Base-by-base conservation (phyloP, 2,888 invertebrate genomes). In the Bombylius discolor region DNA sequence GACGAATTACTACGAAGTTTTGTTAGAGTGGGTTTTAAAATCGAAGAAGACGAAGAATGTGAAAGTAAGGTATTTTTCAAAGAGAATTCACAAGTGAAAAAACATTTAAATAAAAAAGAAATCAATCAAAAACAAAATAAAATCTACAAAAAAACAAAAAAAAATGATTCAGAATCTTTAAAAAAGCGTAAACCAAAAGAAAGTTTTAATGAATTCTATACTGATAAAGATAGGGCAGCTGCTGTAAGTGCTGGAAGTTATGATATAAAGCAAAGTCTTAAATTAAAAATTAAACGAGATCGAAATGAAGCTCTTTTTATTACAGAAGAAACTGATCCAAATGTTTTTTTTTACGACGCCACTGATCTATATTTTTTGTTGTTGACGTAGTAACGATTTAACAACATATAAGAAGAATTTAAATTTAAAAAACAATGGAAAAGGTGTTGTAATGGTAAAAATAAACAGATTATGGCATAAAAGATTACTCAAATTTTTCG, bases 211-310 rank as follows among this genome's bases (percentile, higher is more conserved):
- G 92, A 92, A 67, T 73, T 88, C 32, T 93, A 91, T 66, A 92
- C 91, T 31, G 93, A 93, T 69, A 93, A 93, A 67, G 92, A 92
- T 69, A 78, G 93, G 7, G 93, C 92, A 0, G 92, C 93, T 0
- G 91, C 92, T 0, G 91, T 91, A 14, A 87, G 89, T 66, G 81
- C 72, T 4, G 74, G 74, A 1, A 85, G 83, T n/a, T 84, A 82
- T 60, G 92, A 93, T 68, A 92, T 93, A 60, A 93, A 93, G 67
- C 85, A 87, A 62, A 89, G 88, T 44, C 73, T 91, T 60, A 87
- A 82, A 67, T 77, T 88, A 63, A 92, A 91, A 67, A 80, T 87
- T 64, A 83, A 85, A 62, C 83, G 87, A 60, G 90, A 90, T 67
- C 79, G 86, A 34, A 84, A 83, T 64, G 82, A 79, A 63, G 81